Evolutionary conservation across 2,888 invertebrate genomes (phyloP).

Genomic region (Nymphalis c-album): DNA sequence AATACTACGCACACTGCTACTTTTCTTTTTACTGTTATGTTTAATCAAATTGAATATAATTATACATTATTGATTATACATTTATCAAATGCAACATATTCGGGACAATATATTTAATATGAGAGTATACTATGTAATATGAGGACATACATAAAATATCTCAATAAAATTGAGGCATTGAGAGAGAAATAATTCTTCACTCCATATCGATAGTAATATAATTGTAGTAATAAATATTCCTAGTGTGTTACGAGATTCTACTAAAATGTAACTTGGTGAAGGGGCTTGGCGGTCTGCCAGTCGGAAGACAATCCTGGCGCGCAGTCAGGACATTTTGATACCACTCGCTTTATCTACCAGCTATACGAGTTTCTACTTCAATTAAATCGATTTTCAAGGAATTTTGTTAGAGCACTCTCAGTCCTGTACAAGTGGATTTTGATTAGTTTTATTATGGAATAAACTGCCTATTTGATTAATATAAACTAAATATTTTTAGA

Average conservation of each 20-base stretch:
- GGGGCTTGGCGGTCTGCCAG: constrained; percentile 65
- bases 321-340: constrained; percentile 66
- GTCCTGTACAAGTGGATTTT: constrained; percentile 25
- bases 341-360: constrained; percentile 53
- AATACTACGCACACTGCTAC: no score
- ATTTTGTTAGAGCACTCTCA: constrained; percentile 31
- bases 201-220: constrained; percentile 41
- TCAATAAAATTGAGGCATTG: constrained; percentile 3
- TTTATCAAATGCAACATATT: not conserved
- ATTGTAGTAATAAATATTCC: constrained; percentile 36
- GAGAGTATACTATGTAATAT: not conserved
- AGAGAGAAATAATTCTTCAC: constrained; percentile 8
- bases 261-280: constrained; percentile 47
- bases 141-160: constrained; percentile 10
- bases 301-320: constrained; percentile 68
- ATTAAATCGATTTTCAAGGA: constrained; percentile 41
- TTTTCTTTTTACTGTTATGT: no score
- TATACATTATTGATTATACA: no score
- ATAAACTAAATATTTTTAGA: not conserved
- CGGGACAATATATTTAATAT: not conserved
- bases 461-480: not conserved
- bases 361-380: constrained; percentile 39
- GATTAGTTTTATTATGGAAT: constrained; percentile 19
- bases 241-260: constrained; percentile 41
- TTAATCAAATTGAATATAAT: not conserved